Conservation (phyloP, 2,888 invertebrate species). For the Linnaemya tessellans region DNA sequence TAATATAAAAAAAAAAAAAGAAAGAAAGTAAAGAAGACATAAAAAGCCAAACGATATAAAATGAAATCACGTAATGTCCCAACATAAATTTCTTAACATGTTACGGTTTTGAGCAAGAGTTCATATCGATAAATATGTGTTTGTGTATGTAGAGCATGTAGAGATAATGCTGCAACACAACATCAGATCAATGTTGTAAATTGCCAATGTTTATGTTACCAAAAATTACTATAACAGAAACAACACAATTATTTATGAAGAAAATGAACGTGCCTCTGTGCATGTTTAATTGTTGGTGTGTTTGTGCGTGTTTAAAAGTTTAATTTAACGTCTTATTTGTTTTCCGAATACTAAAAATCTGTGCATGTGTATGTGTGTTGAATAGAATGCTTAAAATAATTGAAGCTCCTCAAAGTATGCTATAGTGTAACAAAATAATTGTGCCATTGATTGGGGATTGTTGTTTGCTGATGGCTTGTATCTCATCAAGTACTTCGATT, state of each 20-base stretch:
- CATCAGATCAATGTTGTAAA: conserved; percentile 52
- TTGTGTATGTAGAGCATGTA: not conserved
- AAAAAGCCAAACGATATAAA: conserved; percentile 45
- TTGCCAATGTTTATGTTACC: conserved; percentile 52
- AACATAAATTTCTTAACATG: conserved; percentile 53
- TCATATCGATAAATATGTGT: conserved; percentile 26
- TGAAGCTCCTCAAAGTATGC: conserved; percentile 39
- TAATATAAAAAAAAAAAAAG: conserved; percentile 1
- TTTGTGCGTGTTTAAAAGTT: not conserved
- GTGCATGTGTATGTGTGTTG: not conserved
- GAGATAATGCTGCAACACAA: conserved; percentile 2
- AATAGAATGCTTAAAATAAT: not conserved
- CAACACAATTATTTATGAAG: conserved; percentile 17
- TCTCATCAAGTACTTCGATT: not conserved
- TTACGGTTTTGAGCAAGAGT: conserved; percentile 23
- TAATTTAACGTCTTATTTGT: not conserved
- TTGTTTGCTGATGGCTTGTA: not conserved
- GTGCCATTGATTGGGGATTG: not conserved
- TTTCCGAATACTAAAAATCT: not conserved
- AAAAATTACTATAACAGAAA: conserved; percentile 11
- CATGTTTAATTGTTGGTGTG: not conserved
- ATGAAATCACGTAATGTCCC: conserved; percentile 65
- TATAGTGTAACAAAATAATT: not conserved
- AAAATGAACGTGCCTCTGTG: conserved; percentile 16
- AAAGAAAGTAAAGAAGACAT: conserved; percentile 3